A percentile compares a stretch with the other conserved stretches of the same genome.
phyloP scores from a whole-genome alignment of 2,797 vertebrate species.

The Eulemur albifrons region DNA sequence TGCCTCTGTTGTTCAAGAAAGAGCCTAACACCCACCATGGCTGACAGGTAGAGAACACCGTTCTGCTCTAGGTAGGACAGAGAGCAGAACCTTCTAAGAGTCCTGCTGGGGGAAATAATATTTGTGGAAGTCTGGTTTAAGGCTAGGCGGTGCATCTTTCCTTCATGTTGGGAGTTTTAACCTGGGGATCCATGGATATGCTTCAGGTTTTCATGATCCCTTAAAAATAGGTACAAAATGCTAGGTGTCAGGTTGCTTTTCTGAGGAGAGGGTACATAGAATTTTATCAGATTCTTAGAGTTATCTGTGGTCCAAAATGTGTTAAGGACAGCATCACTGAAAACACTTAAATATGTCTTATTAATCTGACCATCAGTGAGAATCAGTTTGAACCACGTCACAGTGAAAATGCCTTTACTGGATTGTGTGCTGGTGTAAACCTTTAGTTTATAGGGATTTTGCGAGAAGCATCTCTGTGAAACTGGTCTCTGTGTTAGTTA shows the following conservation, averaged over 20 bases:
- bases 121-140: not conserved
- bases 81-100: not conserved
- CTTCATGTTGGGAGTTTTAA: not conserved
- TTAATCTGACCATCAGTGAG: not conserved
- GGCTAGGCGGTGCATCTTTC: not conserved
- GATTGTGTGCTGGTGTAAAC: not conserved
- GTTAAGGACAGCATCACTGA: not conserved
- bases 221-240: not conserved
- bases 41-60: not conserved
- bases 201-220: not conserved
- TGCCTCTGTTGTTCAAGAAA: not conserved
- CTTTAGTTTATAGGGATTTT: not conserved
- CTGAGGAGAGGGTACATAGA: not conserved
- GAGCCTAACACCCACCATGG: not conserved
- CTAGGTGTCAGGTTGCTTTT: not conserved
- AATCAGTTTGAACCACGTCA: not conserved
- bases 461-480: not conserved
- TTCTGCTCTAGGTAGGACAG: not conserved
- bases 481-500: not conserved
- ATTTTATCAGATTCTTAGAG: not conserved
- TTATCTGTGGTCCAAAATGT: not conserved
- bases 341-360: not conserved
- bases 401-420: not conserved
- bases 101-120: not conserved
- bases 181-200: not conserved